Evolutionary conservation across 1,140 invertebrate species (phyloP).

Genomic region (Batillaria attramentaria): DNA sequence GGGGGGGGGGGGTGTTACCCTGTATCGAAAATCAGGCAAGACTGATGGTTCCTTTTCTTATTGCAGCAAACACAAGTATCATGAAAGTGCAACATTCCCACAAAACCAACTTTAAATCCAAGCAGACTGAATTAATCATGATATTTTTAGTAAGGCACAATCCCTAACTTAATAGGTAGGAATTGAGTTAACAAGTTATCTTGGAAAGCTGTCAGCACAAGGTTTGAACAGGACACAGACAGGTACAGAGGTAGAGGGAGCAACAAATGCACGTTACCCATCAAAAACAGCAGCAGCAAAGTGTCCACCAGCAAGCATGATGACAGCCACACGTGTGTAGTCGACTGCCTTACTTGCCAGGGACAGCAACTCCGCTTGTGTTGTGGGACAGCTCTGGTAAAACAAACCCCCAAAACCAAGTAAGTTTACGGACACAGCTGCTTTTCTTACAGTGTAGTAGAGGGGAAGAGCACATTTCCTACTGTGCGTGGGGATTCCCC

Average conservation of each 20-base stretch:
- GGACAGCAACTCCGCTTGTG: conserved; percentile 71
- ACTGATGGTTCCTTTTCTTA: too few relatives aligned
- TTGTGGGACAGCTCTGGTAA: conserved; percentile 73
- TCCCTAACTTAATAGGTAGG: conserved; percentile 1
- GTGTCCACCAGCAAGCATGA: conserved; percentile 89
- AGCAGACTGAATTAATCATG: background rate
- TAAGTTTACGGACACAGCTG: background rate
- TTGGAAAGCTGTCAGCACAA: background rate
- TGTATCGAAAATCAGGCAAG: too few relatives aligned
- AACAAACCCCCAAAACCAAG: background rate
- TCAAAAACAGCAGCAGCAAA: conserved; percentile 89
- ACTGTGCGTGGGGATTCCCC: too few relatives aligned
- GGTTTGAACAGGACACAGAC: background rate
- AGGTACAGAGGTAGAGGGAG: background rate
- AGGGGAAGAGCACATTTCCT: background rate
- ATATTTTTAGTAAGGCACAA: background rate
- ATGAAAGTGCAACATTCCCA: too few relatives aligned
- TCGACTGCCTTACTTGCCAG: conserved; percentile 69
- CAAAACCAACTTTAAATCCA: background rate
- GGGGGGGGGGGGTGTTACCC: too few relatives aligned
- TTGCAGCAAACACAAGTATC: too few relatives aligned
- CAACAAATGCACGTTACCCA: conserved; percentile 74
- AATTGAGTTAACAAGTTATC: background rate
- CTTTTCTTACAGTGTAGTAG: background rate
- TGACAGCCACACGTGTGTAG: conserved; percentile 78